Conservation (phyloP, 2,113 vertebrate species). For the Podarcis raffonei region DNA sequence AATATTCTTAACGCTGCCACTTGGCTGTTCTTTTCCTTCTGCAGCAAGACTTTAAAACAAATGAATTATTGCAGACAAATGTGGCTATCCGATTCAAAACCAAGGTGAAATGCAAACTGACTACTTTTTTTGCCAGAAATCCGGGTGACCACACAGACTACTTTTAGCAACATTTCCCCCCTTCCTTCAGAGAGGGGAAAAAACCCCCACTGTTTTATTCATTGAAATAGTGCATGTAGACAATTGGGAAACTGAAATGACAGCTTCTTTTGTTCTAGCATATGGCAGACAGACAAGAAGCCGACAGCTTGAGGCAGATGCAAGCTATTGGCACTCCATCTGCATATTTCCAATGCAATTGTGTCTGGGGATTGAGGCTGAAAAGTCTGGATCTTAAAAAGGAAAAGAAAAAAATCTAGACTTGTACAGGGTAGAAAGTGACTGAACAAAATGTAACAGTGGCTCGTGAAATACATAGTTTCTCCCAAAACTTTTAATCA, state of each 20-base stretch:
- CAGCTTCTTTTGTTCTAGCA: slow-evolving; percentile 63
- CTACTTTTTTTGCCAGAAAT: background rate
- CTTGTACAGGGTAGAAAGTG: slow-evolving; percentile 20
- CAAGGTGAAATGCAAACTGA: background rate
- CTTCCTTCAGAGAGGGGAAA: slow-evolving; percentile 18
- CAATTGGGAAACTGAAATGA: slow-evolving; percentile 54
- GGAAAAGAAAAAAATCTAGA: slow-evolving; percentile 30
- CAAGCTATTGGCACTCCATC: slow-evolving; percentile 16
- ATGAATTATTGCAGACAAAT: background rate
- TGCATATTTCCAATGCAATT: slow-evolving; percentile 49
- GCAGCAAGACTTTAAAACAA: background rate
- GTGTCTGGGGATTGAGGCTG: slow-evolving; percentile 40
- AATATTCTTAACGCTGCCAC: background rate
- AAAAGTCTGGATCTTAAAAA: slow-evolving; percentile 48
- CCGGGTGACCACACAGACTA: background rate
- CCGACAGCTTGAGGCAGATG: slow-evolving; percentile 63
- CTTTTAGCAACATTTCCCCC: background rate
- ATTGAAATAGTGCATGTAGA: slow-evolving; percentile 47
- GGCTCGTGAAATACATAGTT: background rate
- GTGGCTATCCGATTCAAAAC: background rate
- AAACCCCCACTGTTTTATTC: slow-evolving; percentile 2
- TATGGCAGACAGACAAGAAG: slow-evolving; percentile 52
- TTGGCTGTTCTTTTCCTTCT: background rate
- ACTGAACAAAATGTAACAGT: background rate
- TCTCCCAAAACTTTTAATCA: background rate